phyloP scores from a whole-genome alignment of 2,888 invertebrate species.

The Erynnis tages region DNA sequence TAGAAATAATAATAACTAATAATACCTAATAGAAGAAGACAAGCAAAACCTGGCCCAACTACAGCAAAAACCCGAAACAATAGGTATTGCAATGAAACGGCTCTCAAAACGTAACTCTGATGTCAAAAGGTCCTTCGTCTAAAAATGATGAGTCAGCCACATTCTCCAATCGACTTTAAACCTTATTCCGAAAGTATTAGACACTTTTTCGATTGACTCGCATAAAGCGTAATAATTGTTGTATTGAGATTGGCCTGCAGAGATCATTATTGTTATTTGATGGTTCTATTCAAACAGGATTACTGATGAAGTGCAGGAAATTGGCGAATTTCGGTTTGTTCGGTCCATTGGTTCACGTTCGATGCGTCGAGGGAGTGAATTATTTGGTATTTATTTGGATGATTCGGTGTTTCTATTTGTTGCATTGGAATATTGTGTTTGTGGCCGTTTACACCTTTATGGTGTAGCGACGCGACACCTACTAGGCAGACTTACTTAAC shows the following conservation, averaged over 20 bases:
- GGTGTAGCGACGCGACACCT: no score
- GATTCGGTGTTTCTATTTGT: background rate
- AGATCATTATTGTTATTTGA: conserved; percentile 8
- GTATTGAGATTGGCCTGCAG: conserved; percentile 8
- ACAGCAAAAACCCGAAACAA: no score
- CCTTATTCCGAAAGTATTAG: background rate
- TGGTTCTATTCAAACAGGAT: conserved; percentile 5
- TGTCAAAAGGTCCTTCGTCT: background rate
- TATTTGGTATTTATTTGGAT: conserved; percentile 3
- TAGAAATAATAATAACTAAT: no score
- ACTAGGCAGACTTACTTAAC: no score
- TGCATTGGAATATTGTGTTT: background rate
- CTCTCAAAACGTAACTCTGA: background rate
- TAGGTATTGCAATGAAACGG: background rate
- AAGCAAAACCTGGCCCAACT: no score
- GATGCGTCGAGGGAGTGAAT: conserved; percentile 1
- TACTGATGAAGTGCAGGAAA: conserved; percentile 10
- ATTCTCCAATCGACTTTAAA: background rate
- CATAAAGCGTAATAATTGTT: background rate
- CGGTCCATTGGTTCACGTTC: conserved; percentile 25
- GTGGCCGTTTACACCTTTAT: no score
- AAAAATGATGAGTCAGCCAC: conserved; percentile 12
- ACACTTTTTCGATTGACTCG: background rate
- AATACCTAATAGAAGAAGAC: no score
- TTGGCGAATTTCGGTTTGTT: conserved; percentile 17